Evolutionary conservation across 1,140 invertebrate genomes (phyloP).

Genomic region (Zaprionus camerounensis): DNA sequence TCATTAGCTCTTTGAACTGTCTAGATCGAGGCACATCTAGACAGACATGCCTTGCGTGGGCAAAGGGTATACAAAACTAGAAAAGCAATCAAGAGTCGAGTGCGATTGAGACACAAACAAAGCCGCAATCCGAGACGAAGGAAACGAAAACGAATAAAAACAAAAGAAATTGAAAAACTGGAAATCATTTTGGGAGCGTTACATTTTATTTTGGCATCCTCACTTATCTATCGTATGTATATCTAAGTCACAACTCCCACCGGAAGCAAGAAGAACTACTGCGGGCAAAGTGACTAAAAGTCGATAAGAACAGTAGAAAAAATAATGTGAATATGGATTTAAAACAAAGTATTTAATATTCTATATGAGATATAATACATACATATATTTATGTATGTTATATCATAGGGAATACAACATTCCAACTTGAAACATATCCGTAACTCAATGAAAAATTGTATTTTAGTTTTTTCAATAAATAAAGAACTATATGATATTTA

Average conservation of each 20-base stretch:
- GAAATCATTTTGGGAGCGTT: conserved; percentile 70
- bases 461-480: no score
- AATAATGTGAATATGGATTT: not conserved
- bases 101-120: conserved; percentile 72
- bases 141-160: conserved; percentile 13
- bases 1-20: not conserved
- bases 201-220: conserved; percentile 59
- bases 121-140: conserved; percentile 35
- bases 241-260: conserved; percentile 12
- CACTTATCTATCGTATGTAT: conserved; percentile 13
- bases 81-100: conserved; percentile 67
- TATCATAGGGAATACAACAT: no score
- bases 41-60: not conserved
- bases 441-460: no score
- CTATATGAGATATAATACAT: no score
- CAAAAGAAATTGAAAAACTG: conserved; percentile 44
- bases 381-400: no score
- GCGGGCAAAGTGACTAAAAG: not conserved
- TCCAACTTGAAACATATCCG: no score
- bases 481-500: no score
- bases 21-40: not conserved
- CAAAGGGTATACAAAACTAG: conserved; percentile 32
- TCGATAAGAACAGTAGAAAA: not conserved
- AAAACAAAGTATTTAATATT: not conserved
- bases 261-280: not conserved